These are phyloP conservation scores for Nasonia oneida DNA, from an alignment of 2,888 invertebrate species.

Conservation along the genomic window DNA sequence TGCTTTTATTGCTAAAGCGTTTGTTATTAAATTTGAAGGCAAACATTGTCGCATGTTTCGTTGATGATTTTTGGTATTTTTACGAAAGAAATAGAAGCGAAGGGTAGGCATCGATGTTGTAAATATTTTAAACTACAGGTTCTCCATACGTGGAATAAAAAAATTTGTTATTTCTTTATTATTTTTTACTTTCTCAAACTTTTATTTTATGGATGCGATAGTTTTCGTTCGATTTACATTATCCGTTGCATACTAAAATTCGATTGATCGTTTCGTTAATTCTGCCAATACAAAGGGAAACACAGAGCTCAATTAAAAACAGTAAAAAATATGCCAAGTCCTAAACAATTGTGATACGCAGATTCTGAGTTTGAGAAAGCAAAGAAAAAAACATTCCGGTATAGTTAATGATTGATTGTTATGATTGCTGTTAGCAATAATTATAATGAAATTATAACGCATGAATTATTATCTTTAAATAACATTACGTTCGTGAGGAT, in stretches of 20 bases:
- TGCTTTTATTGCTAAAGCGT: conserved; percentile 53
- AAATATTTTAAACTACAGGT: conserved; percentile 69
- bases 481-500: neutral
- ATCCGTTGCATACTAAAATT: neutral
- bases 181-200: conserved; percentile 56
- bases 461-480: conserved; percentile 35
- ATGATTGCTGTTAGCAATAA: conserved; percentile 49
- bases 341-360: conserved; percentile 55
- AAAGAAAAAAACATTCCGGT: conserved; percentile 55
- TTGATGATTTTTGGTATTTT: conserved; percentile 36
- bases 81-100: conserved; percentile 25
- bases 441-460: conserved; percentile 26
- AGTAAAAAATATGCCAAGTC: conserved; percentile 38
- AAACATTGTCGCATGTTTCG: conserved; percentile 34
- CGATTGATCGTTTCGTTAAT: conserved; percentile 38
- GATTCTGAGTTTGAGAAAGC: conserved; percentile 58
- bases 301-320: conserved; percentile 24
- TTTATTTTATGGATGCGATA: conserved; percentile 44
- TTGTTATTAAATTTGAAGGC: conserved; percentile 42
- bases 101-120: conserved; percentile 66
- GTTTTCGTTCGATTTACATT: conserved; percentile 34
- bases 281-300: conserved; percentile 33
- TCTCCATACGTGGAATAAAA: conserved; percentile 69
- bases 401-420: conserved; percentile 53
- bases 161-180: conserved; percentile 64